Evolutionary conservation across 2,797 vertebrate genomes (phyloP).

Genomic region (Pyrocephalus nanus): DNA sequence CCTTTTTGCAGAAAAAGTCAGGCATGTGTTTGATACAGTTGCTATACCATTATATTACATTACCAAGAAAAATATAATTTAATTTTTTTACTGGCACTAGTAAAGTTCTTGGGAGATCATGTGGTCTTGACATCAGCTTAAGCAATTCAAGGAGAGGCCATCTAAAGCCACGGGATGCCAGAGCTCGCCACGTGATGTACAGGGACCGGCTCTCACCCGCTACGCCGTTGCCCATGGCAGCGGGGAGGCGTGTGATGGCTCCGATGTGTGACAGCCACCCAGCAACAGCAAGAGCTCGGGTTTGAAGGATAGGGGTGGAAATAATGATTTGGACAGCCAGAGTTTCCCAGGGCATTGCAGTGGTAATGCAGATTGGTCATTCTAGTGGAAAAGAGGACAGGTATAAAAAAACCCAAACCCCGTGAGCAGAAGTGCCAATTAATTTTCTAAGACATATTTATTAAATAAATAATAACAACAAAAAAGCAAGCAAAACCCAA

Average conservation of each 20-base stretch:
- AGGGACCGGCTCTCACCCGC: constrained; percentile 4
- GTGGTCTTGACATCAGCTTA: constrained; percentile 4
- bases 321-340: constrained; percentile 30
- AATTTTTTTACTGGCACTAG: neutral
- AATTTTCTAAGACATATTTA: neutral
- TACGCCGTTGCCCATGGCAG: constrained; percentile 57
- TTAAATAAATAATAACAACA: too few species aligned
- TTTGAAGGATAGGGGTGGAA: constrained; percentile 18
- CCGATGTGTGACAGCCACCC: constrained; percentile 5
- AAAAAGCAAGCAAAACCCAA: neutral
- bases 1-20: neutral
- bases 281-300: neutral
- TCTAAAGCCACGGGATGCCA: neutral
- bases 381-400: neutral
- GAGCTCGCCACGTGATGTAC: neutral
- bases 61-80: neutral
- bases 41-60: neutral
- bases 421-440: neutral
- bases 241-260: constrained; percentile 57
- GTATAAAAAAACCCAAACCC: fast-evolving
- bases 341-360: neutral
- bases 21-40: neutral
- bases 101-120: neutral
- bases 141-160: neutral
- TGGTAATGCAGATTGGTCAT: neutral